Evolutionary conservation across 2,113 vertebrate species (phyloP).

Genomic region (Propithecus coquereli): DNA sequence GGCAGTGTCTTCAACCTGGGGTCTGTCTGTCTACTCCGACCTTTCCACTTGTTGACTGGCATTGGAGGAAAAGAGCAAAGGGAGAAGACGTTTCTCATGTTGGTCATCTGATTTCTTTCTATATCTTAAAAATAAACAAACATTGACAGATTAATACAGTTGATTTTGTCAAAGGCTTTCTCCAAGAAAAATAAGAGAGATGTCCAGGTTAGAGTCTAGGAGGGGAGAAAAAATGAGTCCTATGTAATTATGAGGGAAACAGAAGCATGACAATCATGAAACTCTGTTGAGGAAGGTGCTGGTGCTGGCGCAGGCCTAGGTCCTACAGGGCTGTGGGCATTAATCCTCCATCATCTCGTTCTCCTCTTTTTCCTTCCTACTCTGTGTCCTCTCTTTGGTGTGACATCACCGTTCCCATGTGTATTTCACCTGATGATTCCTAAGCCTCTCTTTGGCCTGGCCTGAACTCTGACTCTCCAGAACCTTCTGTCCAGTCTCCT

Average conservation of each 20-base stretch:
- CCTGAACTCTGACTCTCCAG: background rate
- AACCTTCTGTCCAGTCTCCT: background rate
- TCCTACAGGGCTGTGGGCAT: too few relatives aligned
- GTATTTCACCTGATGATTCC: background rate
- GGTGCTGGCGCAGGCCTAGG: background rate
- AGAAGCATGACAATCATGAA: background rate
- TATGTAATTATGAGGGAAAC: background rate
- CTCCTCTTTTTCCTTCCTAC: background rate
- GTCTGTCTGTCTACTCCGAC: background rate
- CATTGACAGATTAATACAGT: background rate
- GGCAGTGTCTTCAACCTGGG: background rate
- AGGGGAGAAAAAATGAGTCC: background rate
- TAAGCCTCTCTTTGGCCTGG: background rate
- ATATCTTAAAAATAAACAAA: background rate
- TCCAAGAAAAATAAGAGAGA: background rate
- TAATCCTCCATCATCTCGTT: background rate
- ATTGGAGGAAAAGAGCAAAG: background rate
- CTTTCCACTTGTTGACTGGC: background rate
- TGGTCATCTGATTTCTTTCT: background rate
- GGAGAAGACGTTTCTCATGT: background rate
- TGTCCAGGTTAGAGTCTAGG: background rate
- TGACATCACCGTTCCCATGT: background rate
- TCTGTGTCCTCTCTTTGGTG: background rate
- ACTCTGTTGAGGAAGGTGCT: background rate
- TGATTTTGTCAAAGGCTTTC: constrained; percentile 19